Evolutionary conservation across 2,888 invertebrate genomes (phyloP), one percentile per base, ranked within the genome.

Genomic region (Drepanosiphum platanoidis): DNA sequence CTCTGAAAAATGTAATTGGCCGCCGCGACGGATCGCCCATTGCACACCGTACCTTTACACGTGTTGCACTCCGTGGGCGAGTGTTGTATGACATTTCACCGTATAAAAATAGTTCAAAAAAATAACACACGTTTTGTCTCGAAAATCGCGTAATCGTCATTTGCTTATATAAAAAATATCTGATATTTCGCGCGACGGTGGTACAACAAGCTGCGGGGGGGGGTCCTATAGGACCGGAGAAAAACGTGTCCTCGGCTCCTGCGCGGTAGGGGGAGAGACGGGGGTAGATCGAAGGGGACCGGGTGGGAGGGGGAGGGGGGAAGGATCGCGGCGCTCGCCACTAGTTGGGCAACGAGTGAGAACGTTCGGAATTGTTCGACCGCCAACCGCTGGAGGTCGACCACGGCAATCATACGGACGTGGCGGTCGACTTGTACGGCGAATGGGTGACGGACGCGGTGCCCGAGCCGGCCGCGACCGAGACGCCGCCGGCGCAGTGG

Each of bases 391-490:
- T 58, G 77, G 84, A 68, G 77, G 84, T 84, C 84, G 84, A 84
- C 84, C 66, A 84, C 68, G 84, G 84, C 77, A 75, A 84, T 84
- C 84, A 84, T 77, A 84, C 84, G 68, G 84, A 84, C 77, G 84
- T 84, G 68, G 84, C 84, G 32, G 84, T 77, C 13, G 84, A 77
- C 68, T 84, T 84, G 75, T 68, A 77, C 64, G 84, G 84, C 36
- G 84, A 84, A 18, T 70, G 68, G 36, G 66, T 84, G 36, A 84
- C 84, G 36, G 84, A 83, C 18, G 30, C 32, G 27, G 83, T 75
- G 18, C 83, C 84, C n/a, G 34, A 34, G 3, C 64, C 30, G 15
- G 58, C 2, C 34, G 27, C 36, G 42, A 34, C 22, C 42, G 27
- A 11, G 34, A 2, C 46, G 75, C n/a, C 42, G 32, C 32, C 46